Evolutionary conservation across 2,797 vertebrate species (phyloP), one percentile per base, ranked within the genome.

Genomic region (Hemitrygon akajei): DNA sequence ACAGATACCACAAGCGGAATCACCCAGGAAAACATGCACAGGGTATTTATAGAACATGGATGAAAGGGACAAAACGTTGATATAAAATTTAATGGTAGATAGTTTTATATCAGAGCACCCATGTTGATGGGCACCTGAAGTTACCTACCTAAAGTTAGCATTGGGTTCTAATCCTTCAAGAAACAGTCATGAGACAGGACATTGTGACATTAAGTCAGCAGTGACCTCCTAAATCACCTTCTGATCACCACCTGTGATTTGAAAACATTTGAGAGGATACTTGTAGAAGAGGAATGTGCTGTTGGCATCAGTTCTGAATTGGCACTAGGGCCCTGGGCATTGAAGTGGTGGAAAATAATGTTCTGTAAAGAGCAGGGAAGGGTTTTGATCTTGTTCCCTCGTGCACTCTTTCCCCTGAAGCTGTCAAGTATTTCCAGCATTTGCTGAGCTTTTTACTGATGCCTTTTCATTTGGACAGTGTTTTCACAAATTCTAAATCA

Each of bases 11-110:
- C 18, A n/a, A 34, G 86, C 37, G 10, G 20, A 89, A 22, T 89
- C 86, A 89, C n/a, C 7, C 60, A 3, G n/a, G 63, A 37, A 69
- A 89, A 89, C 20, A 89, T 22, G 60, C 84, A 69, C 86, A 0
- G 66, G n/a, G 9, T 89, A 89, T 89, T 89, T 69, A 89, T 89
- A 37, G 60, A 69, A 37, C 11, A 89, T 20, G 60, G 18, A 37
- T 37, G 60, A 89, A 89, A 89, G 86, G 86, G 86, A n/a, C 20
- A 89, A 69, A 89, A 66, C 14, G n/a, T 89, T 16, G 69, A 89
- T n/a, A 37, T 69, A 18, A 22, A 69, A 69, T 37, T 63, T 11
- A 69, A 37, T 69, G n/a, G 18, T 37, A 37, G n/a, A 89, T 10
- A 66, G 20, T 89, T 60, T 2, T 60, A 63, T 63, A n/a, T 5